phyloP scores from a whole-genome alignment of 2,888 invertebrate species.

The Xylocampa areola region DNA sequence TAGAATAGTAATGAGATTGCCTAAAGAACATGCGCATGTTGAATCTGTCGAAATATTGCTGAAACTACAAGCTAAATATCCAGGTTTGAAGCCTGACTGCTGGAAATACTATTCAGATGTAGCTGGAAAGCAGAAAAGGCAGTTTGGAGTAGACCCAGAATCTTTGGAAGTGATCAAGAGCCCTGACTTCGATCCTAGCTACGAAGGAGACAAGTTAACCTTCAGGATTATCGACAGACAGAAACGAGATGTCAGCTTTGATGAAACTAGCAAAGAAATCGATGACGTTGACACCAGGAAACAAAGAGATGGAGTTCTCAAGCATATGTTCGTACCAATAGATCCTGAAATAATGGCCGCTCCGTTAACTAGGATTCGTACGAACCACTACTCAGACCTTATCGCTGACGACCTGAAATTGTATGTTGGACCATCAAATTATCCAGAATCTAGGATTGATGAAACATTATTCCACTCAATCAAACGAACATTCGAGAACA shows the following conservation, averaged over 20 bases:
- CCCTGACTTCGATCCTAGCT: slow-evolving; percentile 75
- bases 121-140: slow-evolving; percentile 83
- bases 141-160: slow-evolving; percentile 83
- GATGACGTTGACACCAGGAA: slow-evolving; percentile 63
- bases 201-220: slow-evolving; percentile 73
- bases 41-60: slow-evolving; percentile 76
- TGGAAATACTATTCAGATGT: slow-evolving; percentile 86
- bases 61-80: slow-evolving; percentile 72
- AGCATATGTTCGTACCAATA: slow-evolving; percentile 75
- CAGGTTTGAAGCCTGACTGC: slow-evolving; percentile 78
- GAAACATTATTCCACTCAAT: slow-evolving; percentile 75
- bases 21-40: slow-evolving; percentile 77
- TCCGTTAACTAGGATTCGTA: slow-evolving; percentile 75
- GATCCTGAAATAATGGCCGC: slow-evolving; percentile 73
- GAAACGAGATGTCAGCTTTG: slow-evolving; percentile 76
- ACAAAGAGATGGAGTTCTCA: slow-evolving; percentile 67
- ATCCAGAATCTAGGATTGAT: slow-evolving; percentile 80
- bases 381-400: slow-evolving; percentile 79
- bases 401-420: slow-evolving; percentile 82
- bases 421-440: slow-evolving; percentile 80
- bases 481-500: slow-evolving; percentile 73
- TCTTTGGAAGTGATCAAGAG: slow-evolving; percentile 80
- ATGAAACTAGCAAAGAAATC: slow-evolving; percentile 61
- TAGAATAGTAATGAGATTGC: slow-evolving; percentile 78
- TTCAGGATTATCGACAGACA: slow-evolving; percentile 83